These are phyloP conservation scores for Crotalus adamanteus DNA, from an alignment of 2,797 vertebrate species.

Conservation along the genomic window DNA sequence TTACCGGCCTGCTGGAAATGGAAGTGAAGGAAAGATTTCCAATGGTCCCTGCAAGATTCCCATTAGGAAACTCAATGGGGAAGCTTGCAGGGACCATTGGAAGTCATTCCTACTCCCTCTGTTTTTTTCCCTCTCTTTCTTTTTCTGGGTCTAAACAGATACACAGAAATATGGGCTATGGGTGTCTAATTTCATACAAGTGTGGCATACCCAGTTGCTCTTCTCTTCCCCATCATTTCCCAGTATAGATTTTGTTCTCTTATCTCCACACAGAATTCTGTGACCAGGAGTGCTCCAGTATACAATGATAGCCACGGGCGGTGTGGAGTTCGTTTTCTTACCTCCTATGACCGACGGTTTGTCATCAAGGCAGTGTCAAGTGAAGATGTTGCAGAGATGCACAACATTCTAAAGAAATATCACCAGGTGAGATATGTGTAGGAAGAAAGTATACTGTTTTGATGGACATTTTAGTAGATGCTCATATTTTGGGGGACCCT, in stretches of 20 bases:
- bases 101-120: not conserved
- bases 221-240: not conserved
- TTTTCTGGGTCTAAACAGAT: not conserved
- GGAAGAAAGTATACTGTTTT: not conserved
- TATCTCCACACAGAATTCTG: constrained; percentile 79
- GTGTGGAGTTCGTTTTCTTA: constrained; percentile 88
- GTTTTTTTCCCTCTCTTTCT: not conserved
- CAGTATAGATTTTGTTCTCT: not conserved
- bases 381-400: constrained; percentile 94
- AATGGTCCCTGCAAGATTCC: not conserved
- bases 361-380: constrained; percentile 93
- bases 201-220: not conserved
- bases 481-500: accelerated
- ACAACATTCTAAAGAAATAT: constrained; percentile 96
- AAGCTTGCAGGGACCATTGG: not conserved
- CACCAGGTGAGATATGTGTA: constrained; percentile 82
- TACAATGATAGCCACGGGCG: constrained; percentile 92
- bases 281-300: constrained; percentile 87
- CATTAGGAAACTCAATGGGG: not conserved
- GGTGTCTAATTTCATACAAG: not conserved
- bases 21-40: too few relatives aligned
- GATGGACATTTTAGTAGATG: accelerated
- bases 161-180: not conserved
- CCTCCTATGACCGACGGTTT: constrained; percentile 90
- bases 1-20: not conserved